Evolutionary conservation across 2,888 invertebrate species (phyloP).

Genomic region (Allophyes oxyacanthae): DNA sequence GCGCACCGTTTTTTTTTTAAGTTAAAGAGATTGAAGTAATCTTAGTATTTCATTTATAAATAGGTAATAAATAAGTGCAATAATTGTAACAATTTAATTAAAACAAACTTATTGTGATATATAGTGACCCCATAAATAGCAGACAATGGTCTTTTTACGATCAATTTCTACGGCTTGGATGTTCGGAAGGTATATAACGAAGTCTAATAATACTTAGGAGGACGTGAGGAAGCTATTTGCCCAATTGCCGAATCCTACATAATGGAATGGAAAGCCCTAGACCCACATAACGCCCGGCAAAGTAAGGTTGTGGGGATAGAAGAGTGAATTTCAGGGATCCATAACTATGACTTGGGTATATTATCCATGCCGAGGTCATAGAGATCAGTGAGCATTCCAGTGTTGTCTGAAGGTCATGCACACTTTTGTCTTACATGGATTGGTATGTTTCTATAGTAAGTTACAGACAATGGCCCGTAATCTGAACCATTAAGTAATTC

Average conservation of each 20-base stretch:
- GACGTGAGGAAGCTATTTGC: conserved; percentile 14
- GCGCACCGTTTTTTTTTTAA: no score
- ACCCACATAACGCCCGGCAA: conserved; percentile 2
- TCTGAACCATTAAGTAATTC: no score
- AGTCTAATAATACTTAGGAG: conserved; percentile 15
- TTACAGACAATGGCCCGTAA: no score
- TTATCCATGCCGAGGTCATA: not conserved
- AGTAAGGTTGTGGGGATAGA: conserved; percentile 7
- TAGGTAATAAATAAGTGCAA: no score
- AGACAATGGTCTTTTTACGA: conserved; percentile 7
- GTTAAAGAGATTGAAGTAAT: no score
- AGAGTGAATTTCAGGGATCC: conserved; percentile 5
- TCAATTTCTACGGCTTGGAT: not conserved
- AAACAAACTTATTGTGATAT: no score
- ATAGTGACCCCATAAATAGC: not conserved
- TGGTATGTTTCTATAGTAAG: no score
- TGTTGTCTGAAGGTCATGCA: not conserved
- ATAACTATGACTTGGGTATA: not conserved
- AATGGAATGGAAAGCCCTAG: conserved; percentile 9
- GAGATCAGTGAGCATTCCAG: not conserved
- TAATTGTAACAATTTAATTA: no score
- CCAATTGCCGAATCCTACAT: conserved; percentile 9
- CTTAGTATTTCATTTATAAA: no score
- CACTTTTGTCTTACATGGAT: not conserved
- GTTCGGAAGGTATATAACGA: conserved; percentile 13